Conservation (phyloP, 2,797 vertebrate species). For the Sebastes glaucus region DNA sequence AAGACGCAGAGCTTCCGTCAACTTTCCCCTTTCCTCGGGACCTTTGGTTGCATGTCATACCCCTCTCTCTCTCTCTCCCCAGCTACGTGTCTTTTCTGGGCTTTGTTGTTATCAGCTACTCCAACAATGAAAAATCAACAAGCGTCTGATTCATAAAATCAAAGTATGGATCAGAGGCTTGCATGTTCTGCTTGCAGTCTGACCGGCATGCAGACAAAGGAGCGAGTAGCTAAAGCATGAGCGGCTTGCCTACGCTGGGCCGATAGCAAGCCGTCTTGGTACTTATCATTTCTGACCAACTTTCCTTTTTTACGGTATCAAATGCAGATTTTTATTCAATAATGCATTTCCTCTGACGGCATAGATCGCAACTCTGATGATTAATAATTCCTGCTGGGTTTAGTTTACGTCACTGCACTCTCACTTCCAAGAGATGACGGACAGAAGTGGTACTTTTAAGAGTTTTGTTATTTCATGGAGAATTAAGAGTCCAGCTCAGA, state of each 20-base stretch:
- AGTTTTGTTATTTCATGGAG: not conserved
- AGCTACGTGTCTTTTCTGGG: not conserved
- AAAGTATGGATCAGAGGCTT: not conserved
- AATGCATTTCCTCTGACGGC: not conserved
- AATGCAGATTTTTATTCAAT: not conserved
- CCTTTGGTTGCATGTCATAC: too few relatives aligned
- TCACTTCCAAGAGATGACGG: not conserved
- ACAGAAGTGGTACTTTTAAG: not conserved
- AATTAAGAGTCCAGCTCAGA: too few relatives aligned
- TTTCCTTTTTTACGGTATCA: not conserved
- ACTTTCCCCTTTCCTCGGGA: too few relatives aligned
- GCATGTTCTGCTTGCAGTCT: not conserved
- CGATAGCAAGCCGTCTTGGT: too few relatives aligned
- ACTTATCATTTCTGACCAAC: not conserved
- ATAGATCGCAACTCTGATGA: not conserved
- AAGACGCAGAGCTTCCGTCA: accelerated
- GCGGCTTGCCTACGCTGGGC: not conserved
- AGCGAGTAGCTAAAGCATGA: not conserved
- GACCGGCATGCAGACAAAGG: not conserved
- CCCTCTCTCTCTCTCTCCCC: too few relatives aligned
- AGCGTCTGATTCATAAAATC: not conserved
- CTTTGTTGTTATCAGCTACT: not conserved
- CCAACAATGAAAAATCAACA: not conserved
- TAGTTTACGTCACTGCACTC: not conserved
- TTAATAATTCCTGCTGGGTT: not conserved